phyloP scores from a whole-genome alignment of 2,888 invertebrate genomes.

The Epistrophe eligans region DNA sequence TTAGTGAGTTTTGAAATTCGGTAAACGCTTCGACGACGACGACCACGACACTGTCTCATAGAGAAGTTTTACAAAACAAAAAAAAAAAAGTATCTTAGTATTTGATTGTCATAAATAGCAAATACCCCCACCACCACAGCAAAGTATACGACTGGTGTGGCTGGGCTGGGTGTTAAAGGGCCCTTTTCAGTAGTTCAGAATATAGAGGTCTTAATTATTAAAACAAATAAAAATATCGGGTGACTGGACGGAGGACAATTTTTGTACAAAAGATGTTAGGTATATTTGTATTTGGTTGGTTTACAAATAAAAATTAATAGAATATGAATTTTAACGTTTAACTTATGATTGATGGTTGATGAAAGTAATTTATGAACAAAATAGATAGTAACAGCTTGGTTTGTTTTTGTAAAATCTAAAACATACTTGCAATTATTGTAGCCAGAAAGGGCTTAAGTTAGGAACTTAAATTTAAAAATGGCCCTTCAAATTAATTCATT shows the following conservation, averaged over 20 bases:
- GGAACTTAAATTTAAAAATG: no score
- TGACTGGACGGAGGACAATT: constrained; percentile 32
- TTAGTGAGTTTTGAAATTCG: constrained; percentile 74
- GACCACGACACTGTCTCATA: constrained; percentile 23
- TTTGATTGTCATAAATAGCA: constrained; percentile 58
- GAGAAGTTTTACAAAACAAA: not conserved
- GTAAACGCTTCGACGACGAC: constrained; percentile 61
- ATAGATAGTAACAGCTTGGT: no score
- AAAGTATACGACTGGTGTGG: not conserved
- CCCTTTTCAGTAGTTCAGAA: constrained; percentile 30
- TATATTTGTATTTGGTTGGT: no score
- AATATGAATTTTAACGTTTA: no score
- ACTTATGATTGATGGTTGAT: no score
- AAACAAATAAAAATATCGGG: constrained; percentile 19
- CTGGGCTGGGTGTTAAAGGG: constrained; percentile 19
- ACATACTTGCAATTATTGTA: no score
- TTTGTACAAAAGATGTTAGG: not conserved
- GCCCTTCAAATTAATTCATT: no score
- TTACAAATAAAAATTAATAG: no score
- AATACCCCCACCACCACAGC: constrained; percentile 12
- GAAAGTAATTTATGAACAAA: no score
- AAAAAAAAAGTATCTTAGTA: constrained; percentile 50
- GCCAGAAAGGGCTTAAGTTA: no score
- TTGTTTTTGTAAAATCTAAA: no score
- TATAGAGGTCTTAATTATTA: constrained; percentile 9